Base-by-base conservation (phyloP, 2,888 invertebrate species). In the Elegia similella region DNA sequence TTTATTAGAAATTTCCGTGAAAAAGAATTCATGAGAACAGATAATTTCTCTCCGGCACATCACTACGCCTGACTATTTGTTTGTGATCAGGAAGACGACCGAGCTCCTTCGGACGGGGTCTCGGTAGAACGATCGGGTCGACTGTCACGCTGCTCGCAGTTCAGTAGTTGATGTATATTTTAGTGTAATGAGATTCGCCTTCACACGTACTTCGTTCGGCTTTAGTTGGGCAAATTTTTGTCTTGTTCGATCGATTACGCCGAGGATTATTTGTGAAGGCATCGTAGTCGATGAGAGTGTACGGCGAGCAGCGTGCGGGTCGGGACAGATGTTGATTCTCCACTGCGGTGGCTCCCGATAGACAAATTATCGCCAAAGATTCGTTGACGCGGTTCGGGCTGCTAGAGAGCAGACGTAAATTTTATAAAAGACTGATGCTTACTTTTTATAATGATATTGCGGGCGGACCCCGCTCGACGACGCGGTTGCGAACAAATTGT, bases 341-440 rank as follows among this genome's bases (percentile, higher is more conserved):
- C 61, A 68, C 69, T 38, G 69, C 65, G 62, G 50, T 58, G 61
- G 64, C 64, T 61, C 64, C 57, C 56, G 56, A 30, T 73, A 75
- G 72, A 66, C 68, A 73, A 76, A 73, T 75, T 76, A 71, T 82
- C 83, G 87, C 87, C 88, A 86, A 87, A 86, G 87, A 85, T 76
- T 78, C 68, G 80, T 78, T 70, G 70, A 68, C 67, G 69, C 70
- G 75, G 72, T 64, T 71, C 65, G 72, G 70, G 68, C 79, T 73
- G 78, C 75, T 73, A 71, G 62, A 63, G 66, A 77, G 81, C 80
- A 69, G 78, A 73, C 73, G 77, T 72, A 75, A 78, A 80, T 80
- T 47, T 82, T 80, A 81, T 76, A 88, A 85, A 89, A 90, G 90
- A 90, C 90, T 90, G 90, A 90, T 86, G 80, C 80, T 81, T 77